Percentiles rank a stretch among this genome's conserved stretches.
These are phyloP conservation scores for Pantala flavescens DNA, from an alignment of 1,140 invertebrate species.

Conservation along the genomic window DNA sequence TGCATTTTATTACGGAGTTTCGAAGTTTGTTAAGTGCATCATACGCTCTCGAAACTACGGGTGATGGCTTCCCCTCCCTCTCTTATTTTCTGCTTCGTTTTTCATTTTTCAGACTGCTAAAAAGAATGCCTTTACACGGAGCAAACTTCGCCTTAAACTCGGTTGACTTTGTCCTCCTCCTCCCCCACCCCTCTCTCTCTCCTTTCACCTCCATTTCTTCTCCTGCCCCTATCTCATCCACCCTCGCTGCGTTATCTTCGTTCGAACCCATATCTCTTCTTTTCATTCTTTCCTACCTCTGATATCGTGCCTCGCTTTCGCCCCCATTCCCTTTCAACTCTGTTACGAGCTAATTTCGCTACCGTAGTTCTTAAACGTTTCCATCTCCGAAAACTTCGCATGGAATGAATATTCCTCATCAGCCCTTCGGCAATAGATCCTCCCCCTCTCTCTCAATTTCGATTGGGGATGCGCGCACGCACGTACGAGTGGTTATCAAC, in stretches of 20 bases:
- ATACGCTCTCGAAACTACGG: neutral
- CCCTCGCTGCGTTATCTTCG: too few species aligned
- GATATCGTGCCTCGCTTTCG: neutral
- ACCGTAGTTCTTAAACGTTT: neutral
- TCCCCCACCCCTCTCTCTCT: too few species aligned
- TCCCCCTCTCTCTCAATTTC: too few species aligned
- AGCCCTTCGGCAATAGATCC: too few species aligned
- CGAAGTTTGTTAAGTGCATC: constrained; percentile 6
- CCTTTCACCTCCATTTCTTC: too few species aligned
- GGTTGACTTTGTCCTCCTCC: neutral
- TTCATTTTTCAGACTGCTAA: neutral
- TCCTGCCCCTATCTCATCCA: too few species aligned
- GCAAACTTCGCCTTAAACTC: neutral
- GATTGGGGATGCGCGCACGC: too few species aligned
- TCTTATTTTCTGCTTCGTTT: too few species aligned
- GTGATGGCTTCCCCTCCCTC: neutral
- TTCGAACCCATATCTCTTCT: neutral
- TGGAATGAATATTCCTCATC: too few species aligned
- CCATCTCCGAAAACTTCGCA: neutral
- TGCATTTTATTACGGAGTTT: constrained; percentile 3
- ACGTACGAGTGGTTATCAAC: too few species aligned
- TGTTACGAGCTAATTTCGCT: neutral
- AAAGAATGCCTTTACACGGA: neutral
- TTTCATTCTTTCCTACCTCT: neutral
- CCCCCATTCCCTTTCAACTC: neutral